Conservation (phyloP, 2,113 vertebrate genomes). For the Ammodytes dubius region DNA sequence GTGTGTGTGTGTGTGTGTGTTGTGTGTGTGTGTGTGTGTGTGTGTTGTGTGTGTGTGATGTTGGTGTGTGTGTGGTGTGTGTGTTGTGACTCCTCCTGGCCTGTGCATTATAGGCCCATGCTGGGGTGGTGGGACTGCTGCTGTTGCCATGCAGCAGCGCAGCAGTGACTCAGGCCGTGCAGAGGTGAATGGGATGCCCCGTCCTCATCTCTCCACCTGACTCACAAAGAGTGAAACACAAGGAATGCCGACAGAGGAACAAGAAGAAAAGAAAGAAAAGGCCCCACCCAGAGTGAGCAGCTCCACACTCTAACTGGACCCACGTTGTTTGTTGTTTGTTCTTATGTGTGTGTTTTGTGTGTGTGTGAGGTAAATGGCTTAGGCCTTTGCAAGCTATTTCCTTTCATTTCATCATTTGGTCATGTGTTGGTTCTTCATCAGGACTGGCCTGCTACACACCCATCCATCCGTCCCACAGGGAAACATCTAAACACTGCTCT, state of each 20-base stretch:
- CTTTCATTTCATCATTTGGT: slow-evolving; percentile 82
- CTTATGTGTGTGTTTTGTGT: slow-evolving; percentile 1
- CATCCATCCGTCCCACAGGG: slow-evolving; percentile 17
- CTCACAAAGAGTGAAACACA: slow-evolving; percentile 50
- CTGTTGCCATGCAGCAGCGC: slow-evolving; percentile 95
- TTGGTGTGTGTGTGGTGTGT: no score
- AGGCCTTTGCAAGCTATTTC: slow-evolving; percentile 63
- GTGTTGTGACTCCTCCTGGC: slow-evolving; percentile 75
- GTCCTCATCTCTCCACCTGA: slow-evolving; percentile 82
- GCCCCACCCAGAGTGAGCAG: slow-evolving; percentile 62
- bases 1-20: slow-evolving; percentile 56
- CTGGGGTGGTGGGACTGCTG: slow-evolving; percentile 91
- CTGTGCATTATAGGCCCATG: slow-evolving; percentile 84
- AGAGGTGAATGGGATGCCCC: slow-evolving; percentile 87
- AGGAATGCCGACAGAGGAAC: slow-evolving; percentile 43
- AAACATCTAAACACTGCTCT: slow-evolving; percentile 27
- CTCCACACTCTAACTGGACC: slow-evolving; percentile 15
- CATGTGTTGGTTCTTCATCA: slow-evolving; percentile 47
- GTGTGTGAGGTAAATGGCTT: not conserved
- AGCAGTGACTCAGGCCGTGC: slow-evolving; percentile 86
- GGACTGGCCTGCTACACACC: slow-evolving; percentile 62
- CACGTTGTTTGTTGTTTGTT: slow-evolving; percentile 2
- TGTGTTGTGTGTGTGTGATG: slow-evolving; percentile 57
- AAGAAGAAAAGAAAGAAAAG: slow-evolving; percentile 11
- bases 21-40: slow-evolving; percentile 57